Evolutionary conservation across 1,140 invertebrate genomes (phyloP).

Genomic region (Drosophila eugracilis): DNA sequence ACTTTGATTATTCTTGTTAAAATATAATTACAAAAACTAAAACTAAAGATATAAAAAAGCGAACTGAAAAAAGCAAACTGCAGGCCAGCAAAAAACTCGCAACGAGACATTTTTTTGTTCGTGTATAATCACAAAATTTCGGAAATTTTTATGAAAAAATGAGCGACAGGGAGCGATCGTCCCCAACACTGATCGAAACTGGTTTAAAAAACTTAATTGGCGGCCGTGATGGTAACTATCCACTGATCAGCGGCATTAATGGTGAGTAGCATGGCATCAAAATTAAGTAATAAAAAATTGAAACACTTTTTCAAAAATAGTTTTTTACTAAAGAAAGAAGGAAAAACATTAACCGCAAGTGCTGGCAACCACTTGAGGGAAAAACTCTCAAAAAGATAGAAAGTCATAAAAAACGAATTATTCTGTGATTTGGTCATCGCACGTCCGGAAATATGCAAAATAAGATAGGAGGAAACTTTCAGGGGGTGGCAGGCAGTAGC

Average conservation of each 20-base stretch:
- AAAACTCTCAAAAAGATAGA: conserved; percentile 9
- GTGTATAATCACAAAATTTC: conserved; percentile 81
- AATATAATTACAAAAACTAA: conserved; percentile 6
- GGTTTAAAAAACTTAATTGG: conserved; percentile 92
- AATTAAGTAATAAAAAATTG: background rate
- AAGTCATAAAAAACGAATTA: conserved; percentile 47
- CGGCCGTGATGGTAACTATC: conserved; percentile 90
- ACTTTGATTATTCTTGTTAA: conserved; percentile 22
- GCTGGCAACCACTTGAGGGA: conserved; percentile 45
- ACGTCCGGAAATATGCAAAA: conserved; percentile 53
- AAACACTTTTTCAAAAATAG: conserved; percentile 14
- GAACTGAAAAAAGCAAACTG: conserved; percentile 16
- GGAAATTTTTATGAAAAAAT: conserved; percentile 86
- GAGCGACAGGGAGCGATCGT: conserved; percentile 92
- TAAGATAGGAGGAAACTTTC: conserved; percentile 1
- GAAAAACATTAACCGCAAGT: conserved; percentile 30
- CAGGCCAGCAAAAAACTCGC: conserved; percentile 39
- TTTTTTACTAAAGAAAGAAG: conserved; percentile 1
- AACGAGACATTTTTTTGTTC: conserved; percentile 55
- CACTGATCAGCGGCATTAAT: conserved; percentile 89
- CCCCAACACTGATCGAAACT: conserved; percentile 91
- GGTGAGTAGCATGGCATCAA: conserved; percentile 87
- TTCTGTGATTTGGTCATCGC: conserved; percentile 44
- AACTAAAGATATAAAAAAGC: conserved; percentile 15
- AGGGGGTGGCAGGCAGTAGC: background rate